A percentile compares a stretch with the other conserved stretches of the same genome.
phyloP scores from a whole-genome alignment of 2,113 vertebrate genomes.

The Cygnus buccinator region DNA sequence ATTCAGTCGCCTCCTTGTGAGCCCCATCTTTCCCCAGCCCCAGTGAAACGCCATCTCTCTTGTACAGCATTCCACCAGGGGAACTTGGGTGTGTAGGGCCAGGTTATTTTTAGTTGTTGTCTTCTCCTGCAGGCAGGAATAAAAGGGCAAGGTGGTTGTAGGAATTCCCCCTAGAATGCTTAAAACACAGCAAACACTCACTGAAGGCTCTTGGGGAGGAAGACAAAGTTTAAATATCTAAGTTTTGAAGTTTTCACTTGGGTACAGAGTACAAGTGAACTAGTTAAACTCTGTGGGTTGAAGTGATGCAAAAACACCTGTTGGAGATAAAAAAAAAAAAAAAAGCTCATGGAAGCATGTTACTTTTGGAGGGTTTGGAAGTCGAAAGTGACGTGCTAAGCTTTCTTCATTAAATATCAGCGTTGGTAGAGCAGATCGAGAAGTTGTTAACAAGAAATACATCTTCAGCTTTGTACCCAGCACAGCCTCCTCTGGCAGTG shows the following conservation, averaged over 20 bases:
- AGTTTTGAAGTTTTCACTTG: neutral
- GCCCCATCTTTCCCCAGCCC: neutral
- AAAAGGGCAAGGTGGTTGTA: slow-evolving; percentile 52
- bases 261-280: neutral
- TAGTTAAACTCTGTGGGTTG: slow-evolving; percentile 28
- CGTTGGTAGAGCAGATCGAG: neutral
- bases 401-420: neutral
- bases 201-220: neutral
- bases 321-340: neutral
- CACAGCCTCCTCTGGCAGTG: neutral
- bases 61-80: slow-evolving; percentile 27
- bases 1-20: slow-evolving; percentile 14
- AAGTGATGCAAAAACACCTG: neutral
- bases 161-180: slow-evolving; percentile 15
- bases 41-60: slow-evolving; percentile 5
- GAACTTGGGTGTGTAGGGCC: neutral
- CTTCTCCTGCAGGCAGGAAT: slow-evolving; percentile 14
- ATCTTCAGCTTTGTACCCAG: neutral
- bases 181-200: slow-evolving; percentile 27
- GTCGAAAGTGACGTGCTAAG: neutral
- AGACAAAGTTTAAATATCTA: neutral
- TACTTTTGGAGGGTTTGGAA: neutral
- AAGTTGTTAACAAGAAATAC: neutral
- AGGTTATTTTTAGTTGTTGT: slow-evolving; percentile 8
- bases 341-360: neutral